These are phyloP conservation scores for Conus canariensis DNA, from an alignment of 2,888 invertebrate genomes.

Conservation along the genomic window DNA sequence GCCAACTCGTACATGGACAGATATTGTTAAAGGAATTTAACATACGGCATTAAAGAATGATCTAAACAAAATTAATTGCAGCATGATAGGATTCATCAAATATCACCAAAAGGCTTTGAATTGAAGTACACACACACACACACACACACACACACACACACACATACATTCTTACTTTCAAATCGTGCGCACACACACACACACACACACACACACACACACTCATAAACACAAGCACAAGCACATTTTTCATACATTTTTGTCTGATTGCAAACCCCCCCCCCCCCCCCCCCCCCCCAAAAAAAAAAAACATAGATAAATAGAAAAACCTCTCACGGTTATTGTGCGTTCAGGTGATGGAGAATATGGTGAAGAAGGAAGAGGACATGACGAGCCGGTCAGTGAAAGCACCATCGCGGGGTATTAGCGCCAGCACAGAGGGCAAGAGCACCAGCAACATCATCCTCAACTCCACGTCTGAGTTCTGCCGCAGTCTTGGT, in stretches of 20 bases:
- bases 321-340: neutral
- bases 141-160: no score
- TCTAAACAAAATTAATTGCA: no score
- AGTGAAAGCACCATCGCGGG: neutral
- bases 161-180: no score
- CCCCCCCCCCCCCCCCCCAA: neutral
- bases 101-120: no score
- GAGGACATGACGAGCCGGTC: neutral
- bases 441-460: neutral
- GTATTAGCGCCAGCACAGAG: neutral
- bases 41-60: no score
- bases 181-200: neutral
- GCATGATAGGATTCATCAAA: no score
- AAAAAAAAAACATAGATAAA: neutral
- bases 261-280: neutral
- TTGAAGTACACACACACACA: no score
- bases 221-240: neutral
- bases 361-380: slow-evolving; percentile 32
- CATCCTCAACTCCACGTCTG: slow-evolving; percentile 94
- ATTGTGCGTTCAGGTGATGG: slow-evolving; percentile 39
- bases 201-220: slow-evolving; percentile 14
- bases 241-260: neutral
- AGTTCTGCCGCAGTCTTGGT: slow-evolving; percentile 96
- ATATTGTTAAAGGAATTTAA: no score
- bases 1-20: no score